Conservation (phyloP, 2,888 invertebrate genomes). For the Argyresthia albistria region DNA sequence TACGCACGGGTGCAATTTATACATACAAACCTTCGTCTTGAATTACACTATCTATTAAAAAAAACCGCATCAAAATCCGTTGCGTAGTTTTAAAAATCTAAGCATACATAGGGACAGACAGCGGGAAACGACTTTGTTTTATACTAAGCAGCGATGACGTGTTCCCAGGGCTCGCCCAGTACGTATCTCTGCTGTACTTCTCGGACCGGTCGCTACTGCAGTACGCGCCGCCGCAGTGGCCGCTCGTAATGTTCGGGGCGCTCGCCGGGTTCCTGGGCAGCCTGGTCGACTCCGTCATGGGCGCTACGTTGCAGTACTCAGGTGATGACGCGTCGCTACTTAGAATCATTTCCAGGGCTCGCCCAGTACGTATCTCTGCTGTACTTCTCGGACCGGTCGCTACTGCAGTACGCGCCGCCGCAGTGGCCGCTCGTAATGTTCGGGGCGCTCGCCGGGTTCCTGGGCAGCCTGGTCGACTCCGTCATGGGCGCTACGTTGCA, state of each 20-base stretch:
- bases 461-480: slow-evolving; percentile 89
- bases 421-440: slow-evolving; percentile 86
- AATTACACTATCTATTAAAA: too few species aligned
- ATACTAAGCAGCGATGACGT: slow-evolving; percentile 60
- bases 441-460: slow-evolving; percentile 81
- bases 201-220: slow-evolving; percentile 71
- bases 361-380: slow-evolving; percentile 79
- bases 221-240: slow-evolving; percentile 83
- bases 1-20: too few species aligned
- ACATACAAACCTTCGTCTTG: too few species aligned
- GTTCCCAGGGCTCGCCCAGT: slow-evolving; percentile 82
- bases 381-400: slow-evolving; percentile 73
- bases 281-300: slow-evolving; percentile 85
- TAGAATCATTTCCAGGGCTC: too few species aligned
- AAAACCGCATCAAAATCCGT: too few species aligned
- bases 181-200: slow-evolving; percentile 75
- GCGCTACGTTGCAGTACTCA: slow-evolving; percentile 89
- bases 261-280: slow-evolving; percentile 86
- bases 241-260: slow-evolving; percentile 80
- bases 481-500: slow-evolving; percentile 88
- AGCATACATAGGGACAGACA: too few species aligned
- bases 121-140: too few species aligned
- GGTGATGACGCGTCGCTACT: slow-evolving; percentile 53
- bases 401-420: slow-evolving; percentile 73
- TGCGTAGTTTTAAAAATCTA: too few species aligned